Evolutionary conservation across 2,888 invertebrate species (phyloP), one percentile per base, ranked within the genome.

Genomic region (Nomada goodeniana): DNA sequence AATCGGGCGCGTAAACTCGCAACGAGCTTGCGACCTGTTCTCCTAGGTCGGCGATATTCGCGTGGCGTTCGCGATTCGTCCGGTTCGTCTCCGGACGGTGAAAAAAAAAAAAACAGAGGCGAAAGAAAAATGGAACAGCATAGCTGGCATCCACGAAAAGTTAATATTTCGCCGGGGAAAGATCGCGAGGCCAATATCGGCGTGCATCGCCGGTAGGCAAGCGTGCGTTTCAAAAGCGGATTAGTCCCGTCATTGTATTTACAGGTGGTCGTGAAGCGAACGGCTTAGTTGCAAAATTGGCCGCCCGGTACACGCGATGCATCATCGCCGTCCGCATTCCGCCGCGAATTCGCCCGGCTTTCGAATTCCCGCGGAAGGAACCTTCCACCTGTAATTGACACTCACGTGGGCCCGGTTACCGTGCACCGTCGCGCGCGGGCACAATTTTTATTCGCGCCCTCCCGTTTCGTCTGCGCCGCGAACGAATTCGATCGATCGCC

Each of bases 161-260:
- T 83, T 83, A 87, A 87, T 87, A 88, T 88, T 82, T 87, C 86
- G 80, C 47, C 53, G 44, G 64, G 47, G 72, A 44, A 55, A 68
- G 72, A 70, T 82, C 83, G 82, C 85, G 80, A 84, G 87, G 79
- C 86, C 88, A 86, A 86, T 88, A 87, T 86, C 84, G 76, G 76
- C 78, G 76, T 80, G 72, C 76, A 82, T 85, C 80, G 80, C 29
- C 29, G 61, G 65, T 63, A 23, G 77, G 65, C 73, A 82, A 82
- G 81, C 76, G 82, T 84, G 86, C 80, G 82, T 88, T 88, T 88
- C 86, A 74, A 87, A 87, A 87, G 87, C 87, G 87, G 88, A 88
- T 87, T 87, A 88, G 86, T 87, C 82, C 76, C 80, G 82, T 74
- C 75, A 86, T 87, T 88, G 88, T 88, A 87, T 87, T 87, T 87